Base-by-base conservation (phyloP, 2,113 vertebrate genomes). In the Ophiodon elongatus region DNA sequence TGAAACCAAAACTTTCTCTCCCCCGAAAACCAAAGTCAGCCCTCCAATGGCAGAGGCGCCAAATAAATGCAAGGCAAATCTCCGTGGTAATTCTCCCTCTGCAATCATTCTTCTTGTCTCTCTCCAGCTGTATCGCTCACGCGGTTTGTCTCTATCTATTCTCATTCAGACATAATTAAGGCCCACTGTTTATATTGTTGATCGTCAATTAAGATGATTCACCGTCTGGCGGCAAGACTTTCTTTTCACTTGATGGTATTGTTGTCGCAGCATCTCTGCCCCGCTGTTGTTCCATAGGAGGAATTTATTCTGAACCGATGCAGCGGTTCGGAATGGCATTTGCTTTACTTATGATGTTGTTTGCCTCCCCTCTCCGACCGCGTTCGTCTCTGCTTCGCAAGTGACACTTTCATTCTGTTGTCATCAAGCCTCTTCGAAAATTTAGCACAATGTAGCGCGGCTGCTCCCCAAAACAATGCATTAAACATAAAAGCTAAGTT, bases 171-270 rank as follows among this genome's bases (percentile, higher is more conserved):
- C 73, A 77, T 91, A 89, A 92, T 92, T 91, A 92, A 90, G 80
- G 70, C 84, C 85, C 76, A 85, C 64, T 82, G 82, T 86, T 89
- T 87, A 63, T 86, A 84, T 76, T 92, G 92, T 88, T 92, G 76
- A 90, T 87, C 45, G 68, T 88, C 85, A 88, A 89, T 90, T 92
- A 83, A 87, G 81, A 90, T 89, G 86, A 93, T 91, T 93, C 86
- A 89, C 86, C 21, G 88, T 83, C 84, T 91, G 72, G 67, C n/a
- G 17, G 62, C n/a, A 69, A 66, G 56, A 59, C 35, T 80, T 81
- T 83, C 2, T 83, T 68, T 84, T 69, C 47, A 2, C 45, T 59
- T 79, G 70, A 88, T 79, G 76, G 71, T 33, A 77, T 73, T 89
- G 80, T 89, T 83, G 75, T 88, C 15, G 15, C 79, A 70, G 79